A percentile compares a stretch with the other conserved stretches of the same genome.
Conservation (phyloP, 2,797 vertebrate genomes). For the Chelon auratus region DNA sequence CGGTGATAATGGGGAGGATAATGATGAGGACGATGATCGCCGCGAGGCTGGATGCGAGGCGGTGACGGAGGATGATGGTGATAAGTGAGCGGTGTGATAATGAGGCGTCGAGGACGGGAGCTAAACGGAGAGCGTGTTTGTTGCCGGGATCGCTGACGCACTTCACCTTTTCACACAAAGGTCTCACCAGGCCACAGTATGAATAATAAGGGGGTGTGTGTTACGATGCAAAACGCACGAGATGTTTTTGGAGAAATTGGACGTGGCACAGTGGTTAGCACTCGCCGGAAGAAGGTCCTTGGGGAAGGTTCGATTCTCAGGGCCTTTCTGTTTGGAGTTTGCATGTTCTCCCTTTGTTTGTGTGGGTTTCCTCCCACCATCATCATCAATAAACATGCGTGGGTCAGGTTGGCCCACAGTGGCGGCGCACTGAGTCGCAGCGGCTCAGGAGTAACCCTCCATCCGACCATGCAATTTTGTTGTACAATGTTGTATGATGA, state of each 20-base stretch:
- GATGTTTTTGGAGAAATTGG: constrained; percentile 14
- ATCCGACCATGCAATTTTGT: too few species aligned
- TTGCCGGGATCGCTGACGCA: constrained; percentile 46
- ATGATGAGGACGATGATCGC: constrained; percentile 44
- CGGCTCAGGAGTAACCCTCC: too few species aligned
- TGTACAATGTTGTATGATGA: not conserved
- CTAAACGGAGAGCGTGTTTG: constrained; percentile 13
- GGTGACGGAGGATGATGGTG: constrained; percentile 37
- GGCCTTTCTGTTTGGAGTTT: too few species aligned
- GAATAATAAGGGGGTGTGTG: constrained; percentile 1
- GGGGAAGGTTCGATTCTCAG: too few species aligned
- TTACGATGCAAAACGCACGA: constrained; percentile 13
- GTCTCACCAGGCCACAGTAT: constrained; percentile 29
- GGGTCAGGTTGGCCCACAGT: too few species aligned
- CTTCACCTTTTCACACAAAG: constrained; percentile 60
- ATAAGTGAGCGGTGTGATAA: constrained; percentile 29
- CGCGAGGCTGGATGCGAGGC: constrained; percentile 25
- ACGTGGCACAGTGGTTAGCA: not conserved
- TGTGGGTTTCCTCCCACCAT: too few species aligned
- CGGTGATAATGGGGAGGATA: constrained; percentile 35
- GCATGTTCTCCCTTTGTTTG: too few species aligned
- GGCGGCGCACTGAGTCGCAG: too few species aligned
- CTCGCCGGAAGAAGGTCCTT: too few species aligned
- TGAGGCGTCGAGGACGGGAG: constrained; percentile 11
- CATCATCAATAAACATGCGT: too few species aligned